Evolutionary conservation across 2,888 invertebrate species (phyloP).

Genomic region (Ectemnius cavifrons): DNA sequence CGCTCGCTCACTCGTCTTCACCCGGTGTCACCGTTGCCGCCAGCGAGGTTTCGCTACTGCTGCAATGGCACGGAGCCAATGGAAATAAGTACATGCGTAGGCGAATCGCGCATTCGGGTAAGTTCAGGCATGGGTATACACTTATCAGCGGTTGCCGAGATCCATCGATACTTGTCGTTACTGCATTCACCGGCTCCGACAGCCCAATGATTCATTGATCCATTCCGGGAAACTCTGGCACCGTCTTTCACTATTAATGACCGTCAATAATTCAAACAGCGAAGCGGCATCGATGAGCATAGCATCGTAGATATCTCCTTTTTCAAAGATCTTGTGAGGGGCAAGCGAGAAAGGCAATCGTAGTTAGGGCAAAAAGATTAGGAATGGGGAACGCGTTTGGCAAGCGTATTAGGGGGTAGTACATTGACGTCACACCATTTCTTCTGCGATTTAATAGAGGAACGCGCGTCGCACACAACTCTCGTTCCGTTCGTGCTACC

Average conservation of each 20-base stretch:
- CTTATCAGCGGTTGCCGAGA: constrained; percentile 18
- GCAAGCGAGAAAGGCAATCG: too few relatives aligned
- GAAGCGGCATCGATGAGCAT: neutral
- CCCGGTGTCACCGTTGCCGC: constrained; percentile 43
- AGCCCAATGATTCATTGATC: neutral
- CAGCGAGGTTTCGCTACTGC: constrained; percentile 5
- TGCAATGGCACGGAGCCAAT: constrained; percentile 53
- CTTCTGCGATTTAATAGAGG: constrained; percentile 3
- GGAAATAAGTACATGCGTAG: constrained; percentile 55
- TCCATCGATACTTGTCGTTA: neutral
- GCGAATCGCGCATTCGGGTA: constrained; percentile 35
- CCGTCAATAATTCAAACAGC: constrained; percentile 8
- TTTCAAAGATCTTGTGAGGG: too few relatives aligned
- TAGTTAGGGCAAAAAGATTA: neutral
- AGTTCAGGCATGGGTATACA: constrained; percentile 27
- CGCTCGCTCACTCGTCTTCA: constrained; percentile 19
- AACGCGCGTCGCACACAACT: constrained; percentile 14
- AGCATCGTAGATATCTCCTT: too few relatives aligned
- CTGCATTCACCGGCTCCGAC: neutral
- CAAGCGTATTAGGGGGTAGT: too few relatives aligned
- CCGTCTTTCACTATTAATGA: neutral
- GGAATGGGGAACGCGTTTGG: neutral
- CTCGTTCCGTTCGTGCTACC: constrained; percentile 60
- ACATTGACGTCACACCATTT: too few relatives aligned
- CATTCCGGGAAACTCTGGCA: neutral